Evolutionary conservation across 2,797 vertebrate species (phyloP), one percentile per base, ranked within the genome.

Genomic region (Lindbergichthys nudifrons): DNA sequence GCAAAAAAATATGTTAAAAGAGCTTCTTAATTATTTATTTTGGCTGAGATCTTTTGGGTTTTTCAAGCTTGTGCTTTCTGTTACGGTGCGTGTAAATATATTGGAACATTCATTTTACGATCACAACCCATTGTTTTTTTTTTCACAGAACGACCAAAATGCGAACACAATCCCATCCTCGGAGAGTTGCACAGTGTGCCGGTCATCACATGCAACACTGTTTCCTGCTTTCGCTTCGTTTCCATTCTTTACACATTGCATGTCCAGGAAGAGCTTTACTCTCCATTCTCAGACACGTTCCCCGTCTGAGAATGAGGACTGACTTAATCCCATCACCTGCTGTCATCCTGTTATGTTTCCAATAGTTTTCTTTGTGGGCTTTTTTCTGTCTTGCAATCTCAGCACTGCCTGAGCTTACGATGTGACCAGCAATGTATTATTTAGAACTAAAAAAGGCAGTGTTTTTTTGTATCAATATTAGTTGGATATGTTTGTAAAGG

Each of bases 31-130:
- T 93, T 95, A 90, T 95, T 53, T 96, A 90, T 94, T 95, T 93
- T 74, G 69, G 61, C 71, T 82, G 75, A 73, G 45, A 64, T 79
- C 32, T 23, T 62, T 84, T 62, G 56, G 93, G 95, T 93, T 89
- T 85, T 92, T 92, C 77, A 48, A 92, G 93, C 89, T 94, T 92
- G 96, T 95, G 91, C 90, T 95, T 95, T 95, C 51, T 75, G 91
- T 96, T 95, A 89, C 94, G 89, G 83, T 95, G 95, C 91, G 88
- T 97, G 95, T 98, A 97, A 96, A 96, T 95, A 96, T 95, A 92
- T 94, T 83, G 74, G 70, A 89, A 90, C 88, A 88, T 93, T 87
- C 30, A 26, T 69, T 93, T 89, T 91, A 87, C 64, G 12, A 70
- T 75, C 75, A 53, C 26, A 18, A 75, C 56, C 36, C 63, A 43